A percentile compares a stretch with the other conserved stretches of the same genome.
phyloP scores from a whole-genome alignment of 2,888 invertebrate genomes.

The Drosophila paramelanica region DNA sequence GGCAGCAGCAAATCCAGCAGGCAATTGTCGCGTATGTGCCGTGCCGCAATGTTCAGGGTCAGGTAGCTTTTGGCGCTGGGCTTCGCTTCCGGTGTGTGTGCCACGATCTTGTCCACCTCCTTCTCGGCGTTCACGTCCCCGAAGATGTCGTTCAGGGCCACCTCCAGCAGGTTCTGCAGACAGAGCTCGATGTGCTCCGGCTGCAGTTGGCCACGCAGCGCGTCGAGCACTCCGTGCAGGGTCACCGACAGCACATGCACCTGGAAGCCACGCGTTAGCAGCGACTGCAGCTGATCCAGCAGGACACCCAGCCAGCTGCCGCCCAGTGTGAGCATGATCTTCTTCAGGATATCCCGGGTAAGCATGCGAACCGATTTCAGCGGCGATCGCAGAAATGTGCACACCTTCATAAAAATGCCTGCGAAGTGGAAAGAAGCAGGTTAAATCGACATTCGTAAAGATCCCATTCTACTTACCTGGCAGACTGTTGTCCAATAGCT shows the following conservation, averaged over 20 bases:
- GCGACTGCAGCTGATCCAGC: constrained; percentile 91
- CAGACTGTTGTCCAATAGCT: constrained; percentile 90
- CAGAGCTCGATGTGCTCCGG: constrained; percentile 92
- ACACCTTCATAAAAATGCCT: constrained; percentile 94
- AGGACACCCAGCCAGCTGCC: constrained; percentile 91
- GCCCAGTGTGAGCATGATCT: constrained; percentile 94
- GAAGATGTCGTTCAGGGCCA: constrained; percentile 95
- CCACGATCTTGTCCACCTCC: constrained; percentile 92
- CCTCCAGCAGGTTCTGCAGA: constrained; percentile 91
- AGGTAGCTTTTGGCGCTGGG: constrained; percentile 94
- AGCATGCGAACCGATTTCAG: constrained; percentile 93
- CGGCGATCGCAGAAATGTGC: constrained; percentile 95
- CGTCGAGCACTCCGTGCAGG: constrained; percentile 92
- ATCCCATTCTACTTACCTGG: constrained; percentile 84
- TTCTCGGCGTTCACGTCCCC: constrained; percentile 96
- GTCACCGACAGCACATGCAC: constrained; percentile 96
- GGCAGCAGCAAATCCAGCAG: constrained; percentile 92
- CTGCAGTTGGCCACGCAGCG: constrained; percentile 89
- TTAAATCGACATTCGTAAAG: not conserved
- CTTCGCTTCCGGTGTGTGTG: constrained; percentile 93
- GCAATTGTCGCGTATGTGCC: constrained; percentile 91
- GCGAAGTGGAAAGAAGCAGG: not conserved
- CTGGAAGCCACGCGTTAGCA: constrained; percentile 95
- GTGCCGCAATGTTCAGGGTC: constrained; percentile 92
- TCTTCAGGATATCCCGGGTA: constrained; percentile 95